Conservation (phyloP, 92 coral and sea anemone genomes). For the Palythoa grandiflora region DNA sequence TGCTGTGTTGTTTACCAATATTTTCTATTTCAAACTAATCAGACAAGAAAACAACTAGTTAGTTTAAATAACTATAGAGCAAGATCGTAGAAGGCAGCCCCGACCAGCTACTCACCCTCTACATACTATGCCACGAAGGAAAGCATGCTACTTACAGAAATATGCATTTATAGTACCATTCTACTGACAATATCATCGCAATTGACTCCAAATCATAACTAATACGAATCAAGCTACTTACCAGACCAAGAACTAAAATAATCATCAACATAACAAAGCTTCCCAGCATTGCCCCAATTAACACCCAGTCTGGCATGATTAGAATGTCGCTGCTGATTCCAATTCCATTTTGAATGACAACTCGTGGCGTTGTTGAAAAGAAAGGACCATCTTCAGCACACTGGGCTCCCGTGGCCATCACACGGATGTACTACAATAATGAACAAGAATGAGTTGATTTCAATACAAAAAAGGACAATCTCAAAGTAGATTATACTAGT, state of each 20-base stretch:
- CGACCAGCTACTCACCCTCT: too few relatives aligned
- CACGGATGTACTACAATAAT: slow-evolving; percentile 84
- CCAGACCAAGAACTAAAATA: slow-evolving; percentile 89
- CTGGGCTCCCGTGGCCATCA: slow-evolving; percentile 96
- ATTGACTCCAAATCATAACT: too few relatives aligned
- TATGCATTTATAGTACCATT: too few relatives aligned
- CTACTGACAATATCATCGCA: too few relatives aligned
- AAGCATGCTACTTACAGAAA: too few relatives aligned
- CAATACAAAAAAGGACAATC: background rate
- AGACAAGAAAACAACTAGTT: too few relatives aligned
- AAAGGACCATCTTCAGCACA: slow-evolving; percentile 98
- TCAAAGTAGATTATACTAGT: background rate
- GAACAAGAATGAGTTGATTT: background rate
- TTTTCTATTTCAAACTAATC: too few relatives aligned
- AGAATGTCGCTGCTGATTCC: slow-evolving; percentile 86
- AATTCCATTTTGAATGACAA: slow-evolving; percentile 92
- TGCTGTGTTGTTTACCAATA: too few relatives aligned
- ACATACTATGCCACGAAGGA: too few relatives aligned
- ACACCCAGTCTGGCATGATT: slow-evolving; percentile 97
- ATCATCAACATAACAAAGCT: slow-evolving; percentile 80
- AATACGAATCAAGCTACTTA: slow-evolving; percentile 30
- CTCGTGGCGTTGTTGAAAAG: slow-evolving; percentile 95
- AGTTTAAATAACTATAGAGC: too few relatives aligned
- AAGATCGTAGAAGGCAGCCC: too few relatives aligned
- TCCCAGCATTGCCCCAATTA: slow-evolving; percentile 96